phyloP scores from a whole-genome alignment of 2,113 vertebrate genomes.

The Limnothrissa miodon region DNA sequence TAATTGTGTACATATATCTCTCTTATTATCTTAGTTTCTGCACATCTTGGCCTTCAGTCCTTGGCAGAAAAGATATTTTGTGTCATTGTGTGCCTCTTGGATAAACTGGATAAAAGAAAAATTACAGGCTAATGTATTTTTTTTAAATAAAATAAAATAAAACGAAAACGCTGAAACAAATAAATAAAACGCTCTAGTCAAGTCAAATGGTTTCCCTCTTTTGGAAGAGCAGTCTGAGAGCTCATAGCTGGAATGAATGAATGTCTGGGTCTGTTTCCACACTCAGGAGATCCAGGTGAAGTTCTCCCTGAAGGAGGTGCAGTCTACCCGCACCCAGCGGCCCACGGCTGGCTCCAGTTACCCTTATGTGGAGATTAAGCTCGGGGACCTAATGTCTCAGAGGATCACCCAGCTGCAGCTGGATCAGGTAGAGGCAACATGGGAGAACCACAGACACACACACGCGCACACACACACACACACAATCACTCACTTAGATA shows the following conservation, averaged over 20 bases:
- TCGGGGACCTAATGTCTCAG: conserved; percentile 84
- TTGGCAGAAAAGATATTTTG: too few relatives aligned
- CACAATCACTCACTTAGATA: neutral
- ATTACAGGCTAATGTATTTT: too few relatives aligned
- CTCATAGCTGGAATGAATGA: neutral
- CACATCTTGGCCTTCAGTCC: too few relatives aligned
- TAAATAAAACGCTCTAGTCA: neutral
- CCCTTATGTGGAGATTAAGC: conserved; percentile 88
- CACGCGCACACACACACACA: neutral
- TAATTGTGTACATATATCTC: neutral
- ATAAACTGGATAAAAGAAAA: too few relatives aligned
- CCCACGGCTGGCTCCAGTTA: conserved; percentile 85
- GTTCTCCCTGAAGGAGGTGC: conserved; percentile 89
- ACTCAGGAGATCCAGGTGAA: conserved; percentile 81
- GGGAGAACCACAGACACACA: neutral
- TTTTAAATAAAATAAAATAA: too few relatives aligned
- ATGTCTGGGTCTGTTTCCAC: neutral
- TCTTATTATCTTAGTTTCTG: too few relatives aligned
- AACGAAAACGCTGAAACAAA: neutral
- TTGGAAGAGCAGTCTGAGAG: neutral
- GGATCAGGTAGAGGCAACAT: conserved; percentile 79
- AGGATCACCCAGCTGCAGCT: conserved; percentile 89
- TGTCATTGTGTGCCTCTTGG: too few relatives aligned
- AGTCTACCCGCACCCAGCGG: conserved; percentile 87
- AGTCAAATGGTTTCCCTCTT: neutral